Evolutionary conservation across 2,797 vertebrate genomes (phyloP).

Genomic region (Chloroceryle amazona): DNA sequence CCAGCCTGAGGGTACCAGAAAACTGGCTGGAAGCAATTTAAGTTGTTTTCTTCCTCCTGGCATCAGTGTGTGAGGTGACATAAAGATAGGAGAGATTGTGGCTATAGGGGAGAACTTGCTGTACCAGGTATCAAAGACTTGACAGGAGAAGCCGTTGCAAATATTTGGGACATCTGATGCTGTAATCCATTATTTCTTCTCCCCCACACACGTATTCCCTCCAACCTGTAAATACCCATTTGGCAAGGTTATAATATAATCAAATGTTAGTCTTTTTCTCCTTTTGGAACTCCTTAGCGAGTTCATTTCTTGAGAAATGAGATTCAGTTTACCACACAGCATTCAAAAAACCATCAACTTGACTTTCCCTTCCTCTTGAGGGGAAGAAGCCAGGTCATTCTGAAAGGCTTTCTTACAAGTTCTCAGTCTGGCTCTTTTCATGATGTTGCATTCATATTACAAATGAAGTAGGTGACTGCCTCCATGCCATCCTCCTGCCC

Average conservation of each 20-base stretch:
- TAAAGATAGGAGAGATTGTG: not conserved
- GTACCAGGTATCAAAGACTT: not conserved
- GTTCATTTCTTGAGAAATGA: slow-evolving; percentile 17
- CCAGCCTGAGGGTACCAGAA: not conserved
- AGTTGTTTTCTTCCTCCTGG: not conserved
- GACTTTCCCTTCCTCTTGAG: not conserved
- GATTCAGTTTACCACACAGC: not conserved
- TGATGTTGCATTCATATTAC: not conserved
- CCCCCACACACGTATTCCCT: not conserved
- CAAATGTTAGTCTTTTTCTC: not conserved
- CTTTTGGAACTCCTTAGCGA: not conserved
- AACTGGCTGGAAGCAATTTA: not conserved
- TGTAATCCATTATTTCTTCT: not conserved
- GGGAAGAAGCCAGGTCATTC: not conserved
- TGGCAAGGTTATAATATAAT: not conserved
- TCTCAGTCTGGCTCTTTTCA: not conserved
- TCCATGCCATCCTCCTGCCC: not conserved
- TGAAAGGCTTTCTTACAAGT: not conserved
- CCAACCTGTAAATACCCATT: not conserved
- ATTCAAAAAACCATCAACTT: not conserved
- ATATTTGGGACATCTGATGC: not conserved
- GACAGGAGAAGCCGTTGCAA: not conserved
- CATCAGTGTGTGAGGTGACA: not conserved
- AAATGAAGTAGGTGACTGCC: not conserved
- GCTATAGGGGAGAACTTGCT: not conserved